These are phyloP conservation scores for Mythimna ferrago DNA, from an alignment of 2,888 invertebrate genomes.

Conservation along the genomic window DNA sequence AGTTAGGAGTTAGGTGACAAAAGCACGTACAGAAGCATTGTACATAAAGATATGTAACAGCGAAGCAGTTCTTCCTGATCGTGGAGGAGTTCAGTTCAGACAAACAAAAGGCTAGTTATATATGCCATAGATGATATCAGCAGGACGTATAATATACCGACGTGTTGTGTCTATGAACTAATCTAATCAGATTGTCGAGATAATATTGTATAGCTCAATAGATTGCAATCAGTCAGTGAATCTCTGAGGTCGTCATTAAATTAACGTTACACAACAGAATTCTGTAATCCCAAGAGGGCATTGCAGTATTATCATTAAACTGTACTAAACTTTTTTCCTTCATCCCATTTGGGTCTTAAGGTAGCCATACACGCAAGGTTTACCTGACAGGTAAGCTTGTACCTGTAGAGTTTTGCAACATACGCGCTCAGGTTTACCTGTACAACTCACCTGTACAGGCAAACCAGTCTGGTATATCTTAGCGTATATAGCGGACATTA, in stretches of 20 bases:
- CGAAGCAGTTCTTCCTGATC: not conserved
- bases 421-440: too few relatives aligned
- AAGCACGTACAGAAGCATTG: too few relatives aligned
- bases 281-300: constrained; percentile 10
- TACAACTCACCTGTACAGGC: too few relatives aligned
- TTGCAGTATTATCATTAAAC: not conserved
- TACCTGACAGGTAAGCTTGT: too few relatives aligned
- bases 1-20: too few relatives aligned
- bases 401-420: too few relatives aligned
- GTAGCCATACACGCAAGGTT: too few relatives aligned
- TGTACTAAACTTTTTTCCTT: not conserved
- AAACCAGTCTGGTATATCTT: too few relatives aligned
- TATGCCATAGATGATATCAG: not conserved
- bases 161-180: not conserved
- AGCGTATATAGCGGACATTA: too few relatives aligned
- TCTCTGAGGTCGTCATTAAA: constrained; percentile 25
- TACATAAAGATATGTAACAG: not conserved
- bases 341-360: too few relatives aligned
- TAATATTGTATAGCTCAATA: constrained; percentile 13
- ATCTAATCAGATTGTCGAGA: constrained; percentile 9
- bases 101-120: not conserved
- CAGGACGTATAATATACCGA: not conserved
- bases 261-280: constrained; percentile 15
- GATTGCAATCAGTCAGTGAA: constrained; percentile 15
- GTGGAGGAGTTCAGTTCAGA: not conserved